Percentiles rank a stretch among this genome's conserved stretches.
These are phyloP conservation scores for Tachystola acroxantha DNA, from an alignment of 2,888 invertebrate species.

Conservation along the genomic window DNA sequence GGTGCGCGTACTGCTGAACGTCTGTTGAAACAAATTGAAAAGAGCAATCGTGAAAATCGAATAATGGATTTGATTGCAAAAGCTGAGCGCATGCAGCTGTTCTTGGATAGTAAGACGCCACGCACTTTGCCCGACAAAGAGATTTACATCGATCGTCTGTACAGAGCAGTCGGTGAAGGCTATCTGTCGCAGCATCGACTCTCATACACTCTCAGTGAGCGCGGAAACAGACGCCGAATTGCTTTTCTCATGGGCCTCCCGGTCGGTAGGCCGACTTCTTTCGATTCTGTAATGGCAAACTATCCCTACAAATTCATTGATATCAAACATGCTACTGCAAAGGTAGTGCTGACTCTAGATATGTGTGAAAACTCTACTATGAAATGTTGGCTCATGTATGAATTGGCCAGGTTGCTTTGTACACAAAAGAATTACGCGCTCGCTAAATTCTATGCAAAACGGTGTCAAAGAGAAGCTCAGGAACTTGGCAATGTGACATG, in stretches of 20 bases:
- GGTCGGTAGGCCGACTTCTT: constrained; percentile 57
- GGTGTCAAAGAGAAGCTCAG: constrained; percentile 62
- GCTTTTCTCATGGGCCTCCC: constrained; percentile 68
- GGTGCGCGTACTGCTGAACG: constrained; percentile 57
- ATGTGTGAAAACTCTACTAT: constrained; percentile 69
- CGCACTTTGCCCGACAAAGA: constrained; percentile 64
- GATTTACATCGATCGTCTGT: constrained; percentile 55
- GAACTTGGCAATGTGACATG: constrained; percentile 53
- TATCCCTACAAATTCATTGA: constrained; percentile 67
- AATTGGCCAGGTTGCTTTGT: constrained; percentile 55
- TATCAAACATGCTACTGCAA: constrained; percentile 54
- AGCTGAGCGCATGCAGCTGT: constrained; percentile 67
- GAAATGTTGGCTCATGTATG: constrained; percentile 70
- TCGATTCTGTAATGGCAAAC: constrained; percentile 68
- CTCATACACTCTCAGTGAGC: constrained; percentile 63
- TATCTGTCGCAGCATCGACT: constrained; percentile 59
- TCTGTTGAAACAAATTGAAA: constrained; percentile 50
- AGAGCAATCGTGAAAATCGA: constrained; percentile 46
- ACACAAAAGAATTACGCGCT: constrained; percentile 66
- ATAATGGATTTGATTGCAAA: constrained; percentile 59
- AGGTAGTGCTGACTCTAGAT: constrained; percentile 46
- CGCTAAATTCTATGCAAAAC: constrained; percentile 64
- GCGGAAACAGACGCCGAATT: constrained; percentile 62
- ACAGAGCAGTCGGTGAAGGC: constrained; percentile 62
- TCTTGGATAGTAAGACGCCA: constrained; percentile 58